These are phyloP conservation scores for Pollenia amentaria DNA, from an alignment of 2,888 invertebrate species.

Conservation along the genomic window DNA sequence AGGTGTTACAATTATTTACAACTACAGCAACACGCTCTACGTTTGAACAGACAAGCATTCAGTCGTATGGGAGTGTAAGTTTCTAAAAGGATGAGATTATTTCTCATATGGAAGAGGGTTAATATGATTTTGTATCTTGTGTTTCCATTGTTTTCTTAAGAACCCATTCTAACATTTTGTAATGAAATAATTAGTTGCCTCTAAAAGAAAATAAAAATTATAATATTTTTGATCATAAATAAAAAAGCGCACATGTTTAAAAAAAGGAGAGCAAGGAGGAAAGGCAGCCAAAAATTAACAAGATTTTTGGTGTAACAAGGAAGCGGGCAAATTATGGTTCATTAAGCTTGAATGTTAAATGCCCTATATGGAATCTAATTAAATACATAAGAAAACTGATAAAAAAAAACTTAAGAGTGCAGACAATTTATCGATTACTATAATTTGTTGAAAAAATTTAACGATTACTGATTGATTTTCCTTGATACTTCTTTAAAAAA, in stretches of 20 bases:
- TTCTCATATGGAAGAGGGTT: slow-evolving; percentile 36
- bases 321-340: slow-evolving; percentile 23
- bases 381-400: neutral
- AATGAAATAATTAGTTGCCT: slow-evolving; percentile 83
- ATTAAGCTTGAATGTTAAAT: slow-evolving; percentile 36
- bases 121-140: slow-evolving; percentile 50
- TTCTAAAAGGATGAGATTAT: no score
- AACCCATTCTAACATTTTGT: slow-evolving; percentile 77
- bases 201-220: slow-evolving; percentile 81
- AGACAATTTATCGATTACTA: no score
- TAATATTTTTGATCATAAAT: slow-evolving; percentile 62
- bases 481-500: no score
- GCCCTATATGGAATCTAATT: slow-evolving; percentile 14
- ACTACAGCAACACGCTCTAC: slow-evolving; percentile 15
- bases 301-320: slow-evolving; percentile 43
- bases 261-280: slow-evolving; percentile 25
- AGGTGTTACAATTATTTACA: slow-evolving; percentile 68
- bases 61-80: slow-evolving; percentile 4
- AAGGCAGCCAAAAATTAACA: slow-evolving; percentile 40
- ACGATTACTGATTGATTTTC: no score
- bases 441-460: no score
- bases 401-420: no score
- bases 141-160: slow-evolving; percentile 44
- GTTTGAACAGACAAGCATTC: neutral
- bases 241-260: slow-evolving; percentile 81